A percentile compares a stretch with the other conserved stretches of the same genome.
phyloP scores from a whole-genome alignment of 2,113 vertebrate genomes.

The Lagenorhynchus albirostris region DNA sequence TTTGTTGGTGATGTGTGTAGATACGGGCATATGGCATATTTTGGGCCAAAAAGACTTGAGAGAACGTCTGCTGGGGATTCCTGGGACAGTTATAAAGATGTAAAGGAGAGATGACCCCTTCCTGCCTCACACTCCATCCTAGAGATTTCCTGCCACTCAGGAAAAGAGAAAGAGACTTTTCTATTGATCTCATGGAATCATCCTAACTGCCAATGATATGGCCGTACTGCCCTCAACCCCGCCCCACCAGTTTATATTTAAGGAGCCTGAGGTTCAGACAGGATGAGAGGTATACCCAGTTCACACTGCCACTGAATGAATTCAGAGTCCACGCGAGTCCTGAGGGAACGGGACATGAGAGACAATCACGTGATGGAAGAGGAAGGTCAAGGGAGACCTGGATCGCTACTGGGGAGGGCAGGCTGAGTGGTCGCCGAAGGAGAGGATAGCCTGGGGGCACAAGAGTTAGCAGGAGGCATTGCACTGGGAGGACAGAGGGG shows the following conservation, averaged over 20 bases:
- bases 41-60: background rate
- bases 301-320: background rate
- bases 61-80: background rate
- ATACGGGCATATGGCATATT: background rate
- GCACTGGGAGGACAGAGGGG: rapidly evolving
- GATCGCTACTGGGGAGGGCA: background rate
- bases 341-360: background rate
- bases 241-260: background rate
- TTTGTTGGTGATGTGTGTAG: background rate
- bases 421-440: rapidly evolving
- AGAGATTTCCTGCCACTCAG: background rate
- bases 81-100: background rate
- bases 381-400: background rate
- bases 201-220: too few relatives aligned
- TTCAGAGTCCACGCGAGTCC: background rate
- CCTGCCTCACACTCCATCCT: background rate
- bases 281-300: background rate
- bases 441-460: background rate
- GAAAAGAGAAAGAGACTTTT: background rate
- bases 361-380: background rate
- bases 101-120: background rate
- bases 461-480: background rate
- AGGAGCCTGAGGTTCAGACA: background rate
- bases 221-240: background rate
- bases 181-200: background rate